phyloP scores from a whole-genome alignment of 2,797 vertebrate species.

The Chlorospingus flavigularis region DNA sequence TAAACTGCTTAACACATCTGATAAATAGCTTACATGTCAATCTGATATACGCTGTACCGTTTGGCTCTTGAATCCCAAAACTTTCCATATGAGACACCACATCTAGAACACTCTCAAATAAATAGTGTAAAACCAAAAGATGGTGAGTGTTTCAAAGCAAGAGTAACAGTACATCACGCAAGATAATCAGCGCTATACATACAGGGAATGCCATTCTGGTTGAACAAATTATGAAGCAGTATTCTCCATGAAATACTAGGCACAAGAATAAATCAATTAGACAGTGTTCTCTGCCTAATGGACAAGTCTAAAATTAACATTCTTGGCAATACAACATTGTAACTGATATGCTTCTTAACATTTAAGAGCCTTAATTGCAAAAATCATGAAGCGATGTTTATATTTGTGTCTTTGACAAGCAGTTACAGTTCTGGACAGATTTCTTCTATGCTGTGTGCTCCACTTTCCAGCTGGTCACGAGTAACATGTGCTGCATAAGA shows the following conservation, averaged over 20 bases:
- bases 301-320: conserved; percentile 67
- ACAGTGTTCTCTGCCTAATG: conserved; percentile 67
- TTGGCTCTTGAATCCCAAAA: conserved; percentile 34
- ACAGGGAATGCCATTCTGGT: conserved; percentile 63
- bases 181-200: conserved; percentile 58
- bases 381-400: conserved; percentile 68
- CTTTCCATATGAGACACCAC: conserved; percentile 12
- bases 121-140: conserved; percentile 52
- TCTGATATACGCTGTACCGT: conserved; percentile 26
- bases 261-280: conserved; percentile 70
- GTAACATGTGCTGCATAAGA: conserved; percentile 69
- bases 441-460: conserved; percentile 73
- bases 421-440: conserved; percentile 68
- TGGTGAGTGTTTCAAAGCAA: conserved; percentile 55
- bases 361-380: conserved; percentile 67
- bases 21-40: conserved; percentile 19
- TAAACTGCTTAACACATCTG: conserved; percentile 18
- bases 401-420: conserved; percentile 69
- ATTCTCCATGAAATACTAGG: conserved; percentile 68
- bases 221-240: conserved; percentile 55
- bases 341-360: conserved; percentile 69
- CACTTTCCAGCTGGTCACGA: conserved; percentile 69
- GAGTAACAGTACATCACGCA: conserved; percentile 63
- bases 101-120: conserved; percentile 67
- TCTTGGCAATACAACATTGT: conserved; percentile 76